Conservation (phyloP, 2,113 vertebrate species). For the Vidua macroura region DNA sequence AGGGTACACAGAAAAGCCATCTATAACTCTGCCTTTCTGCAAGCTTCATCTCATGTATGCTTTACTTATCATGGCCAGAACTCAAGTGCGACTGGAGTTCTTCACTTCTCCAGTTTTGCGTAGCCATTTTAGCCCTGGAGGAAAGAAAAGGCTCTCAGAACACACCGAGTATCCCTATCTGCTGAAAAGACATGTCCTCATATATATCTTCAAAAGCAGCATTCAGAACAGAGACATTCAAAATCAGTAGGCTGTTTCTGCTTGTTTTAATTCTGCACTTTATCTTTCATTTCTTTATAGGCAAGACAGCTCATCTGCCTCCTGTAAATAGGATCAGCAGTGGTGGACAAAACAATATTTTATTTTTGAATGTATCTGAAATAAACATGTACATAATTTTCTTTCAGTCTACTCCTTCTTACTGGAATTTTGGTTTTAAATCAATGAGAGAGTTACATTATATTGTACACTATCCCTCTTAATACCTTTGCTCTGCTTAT, state of each 20-base stretch:
- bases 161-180: not conserved
- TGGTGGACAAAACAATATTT: not conserved
- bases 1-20: not conserved
- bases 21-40: not conserved
- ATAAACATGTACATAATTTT: constrained; percentile 4
- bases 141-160: not conserved
- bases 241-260: constrained; percentile 2
- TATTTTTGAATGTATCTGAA: not conserved
- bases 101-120: not conserved
- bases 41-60: not conserved
- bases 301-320: constrained; percentile 1
- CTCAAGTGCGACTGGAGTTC: not conserved
- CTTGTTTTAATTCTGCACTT: constrained; percentile 22
- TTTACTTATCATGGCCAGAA: not conserved
- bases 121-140: not conserved
- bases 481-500: not conserved
- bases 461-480: not conserved
- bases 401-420: not conserved
- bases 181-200: constrained; percentile 8
- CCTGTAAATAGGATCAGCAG: not conserved
- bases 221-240: not conserved
- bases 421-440: constrained; percentile 6
- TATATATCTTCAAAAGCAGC: not conserved
- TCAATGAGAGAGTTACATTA: not conserved
- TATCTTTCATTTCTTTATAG: not conserved